phyloP scores from a whole-genome alignment of 2,888 invertebrate genomes.

The Dicranocentrus wangi region DNA sequence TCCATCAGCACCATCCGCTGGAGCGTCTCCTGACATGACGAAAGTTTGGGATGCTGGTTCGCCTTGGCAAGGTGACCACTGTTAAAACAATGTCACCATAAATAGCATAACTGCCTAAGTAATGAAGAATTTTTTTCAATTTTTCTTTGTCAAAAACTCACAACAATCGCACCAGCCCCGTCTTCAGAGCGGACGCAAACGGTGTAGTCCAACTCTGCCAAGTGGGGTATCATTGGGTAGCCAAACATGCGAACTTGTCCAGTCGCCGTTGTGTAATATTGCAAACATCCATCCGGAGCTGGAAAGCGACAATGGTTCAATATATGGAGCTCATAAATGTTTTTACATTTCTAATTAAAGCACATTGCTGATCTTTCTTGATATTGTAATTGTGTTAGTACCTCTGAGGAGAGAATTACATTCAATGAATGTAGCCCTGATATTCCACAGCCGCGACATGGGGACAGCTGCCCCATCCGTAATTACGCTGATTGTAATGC shows the following conservation, averaged over 20 bases:
- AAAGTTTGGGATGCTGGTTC: too few species aligned
- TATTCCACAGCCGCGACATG: too few species aligned
- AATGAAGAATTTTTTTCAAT: too few species aligned
- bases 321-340: too few species aligned
- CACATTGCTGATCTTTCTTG: too few species aligned
- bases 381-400: too few species aligned
- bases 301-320: background rate
- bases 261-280: constrained; percentile 67
- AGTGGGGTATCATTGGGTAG: constrained; percentile 68
- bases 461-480: too few species aligned
- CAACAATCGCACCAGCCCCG: constrained; percentile 69
- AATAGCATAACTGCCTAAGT: too few species aligned
- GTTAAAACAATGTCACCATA: constrained; percentile 30
- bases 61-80: constrained; percentile 69
- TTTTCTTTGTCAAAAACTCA: too few species aligned
- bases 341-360: background rate
- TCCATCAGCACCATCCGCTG: too few species aligned
- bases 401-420: constrained; percentile 68
- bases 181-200: constrained; percentile 71
- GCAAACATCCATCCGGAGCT: constrained; percentile 72
- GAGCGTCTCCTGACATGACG: too few species aligned
- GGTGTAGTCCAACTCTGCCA: constrained; percentile 71
- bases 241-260: constrained; percentile 63
- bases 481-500: too few species aligned
- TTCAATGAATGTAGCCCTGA: constrained; percentile 68